A percentile compares a stretch with the other conserved stretches of the same genome.
Evolutionary conservation across 2,797 vertebrate species (phyloP).

Genomic region (Gila robusta): DNA sequence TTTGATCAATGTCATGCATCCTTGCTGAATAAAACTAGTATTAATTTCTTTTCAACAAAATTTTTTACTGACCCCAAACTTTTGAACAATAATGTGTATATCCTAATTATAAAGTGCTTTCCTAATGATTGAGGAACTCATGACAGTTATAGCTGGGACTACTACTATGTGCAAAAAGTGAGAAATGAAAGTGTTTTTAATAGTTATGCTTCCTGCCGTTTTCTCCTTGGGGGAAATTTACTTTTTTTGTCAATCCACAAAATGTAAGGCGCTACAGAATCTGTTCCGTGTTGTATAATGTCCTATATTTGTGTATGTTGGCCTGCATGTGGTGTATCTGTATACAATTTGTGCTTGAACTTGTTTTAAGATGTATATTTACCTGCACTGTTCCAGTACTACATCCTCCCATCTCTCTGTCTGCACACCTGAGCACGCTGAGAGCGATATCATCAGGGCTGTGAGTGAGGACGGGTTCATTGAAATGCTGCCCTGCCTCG

Average conservation of each 20-base stretch:
- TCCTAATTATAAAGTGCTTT: not conserved
- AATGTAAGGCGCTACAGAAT: not conserved
- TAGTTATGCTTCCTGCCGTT: constrained; percentile 51
- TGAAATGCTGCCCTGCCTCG: constrained; percentile 60
- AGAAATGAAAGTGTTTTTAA: constrained; percentile 33
- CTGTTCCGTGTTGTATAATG: not conserved
- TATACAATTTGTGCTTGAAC: not conserved
- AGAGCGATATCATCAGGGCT: constrained; percentile 19
- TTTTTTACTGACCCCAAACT: not conserved
- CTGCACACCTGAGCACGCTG: constrained; percentile 48
- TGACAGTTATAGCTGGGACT: not conserved
- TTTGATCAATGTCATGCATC: not conserved
- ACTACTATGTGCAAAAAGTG: constrained; percentile 20
- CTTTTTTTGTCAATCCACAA: not conserved
- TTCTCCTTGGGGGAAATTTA: constrained; percentile 28
- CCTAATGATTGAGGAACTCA: constrained; percentile 16
- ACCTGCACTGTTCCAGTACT: constrained; percentile 76
- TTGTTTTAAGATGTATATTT: constrained; percentile 21
- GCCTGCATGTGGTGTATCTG: not conserved
- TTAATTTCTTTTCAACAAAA: not conserved
- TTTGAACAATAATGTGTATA: not conserved
- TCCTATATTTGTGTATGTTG: not conserved
- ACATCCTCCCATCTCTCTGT: constrained; percentile 68
- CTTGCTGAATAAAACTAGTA: not conserved
- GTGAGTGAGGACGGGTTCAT: constrained; percentile 19